Percentiles rank a stretch among this genome's conserved stretches.
These are phyloP conservation scores for Bruchidius siliquastri DNA, from an alignment of 2,888 invertebrate species.

Conservation along the genomic window DNA sequence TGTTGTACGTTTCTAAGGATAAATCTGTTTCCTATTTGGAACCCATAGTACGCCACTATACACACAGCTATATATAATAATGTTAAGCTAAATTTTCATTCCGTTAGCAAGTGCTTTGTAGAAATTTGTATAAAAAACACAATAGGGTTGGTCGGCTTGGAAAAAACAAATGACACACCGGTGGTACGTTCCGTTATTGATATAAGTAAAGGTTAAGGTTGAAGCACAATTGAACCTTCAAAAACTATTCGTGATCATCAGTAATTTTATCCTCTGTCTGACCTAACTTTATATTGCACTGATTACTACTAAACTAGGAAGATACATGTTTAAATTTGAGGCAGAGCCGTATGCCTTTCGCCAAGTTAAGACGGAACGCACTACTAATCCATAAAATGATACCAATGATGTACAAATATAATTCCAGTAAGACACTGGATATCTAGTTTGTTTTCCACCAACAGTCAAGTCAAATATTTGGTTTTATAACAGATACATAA, in stretches of 20 bases:
- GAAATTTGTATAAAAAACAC: background rate
- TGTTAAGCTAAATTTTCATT: background rate
- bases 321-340: too few species aligned
- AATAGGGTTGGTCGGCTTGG: background rate
- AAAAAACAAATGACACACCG: slow-evolving; percentile 4
- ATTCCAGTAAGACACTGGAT: background rate
- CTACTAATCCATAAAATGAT: background rate
- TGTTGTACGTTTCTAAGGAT: background rate
- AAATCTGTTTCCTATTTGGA: background rate
- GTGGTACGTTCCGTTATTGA: background rate
- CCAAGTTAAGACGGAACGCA: background rate
- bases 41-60: too few species aligned
- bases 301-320: too few species aligned
- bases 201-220: background rate
- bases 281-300: too few species aligned
- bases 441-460: background rate
- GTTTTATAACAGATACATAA: too few species aligned
- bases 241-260: too few species aligned
- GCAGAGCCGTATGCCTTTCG: background rate
- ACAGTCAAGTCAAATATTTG: too few species aligned
- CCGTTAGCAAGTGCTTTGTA: background rate
- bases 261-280: too few species aligned
- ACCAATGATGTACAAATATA: background rate
- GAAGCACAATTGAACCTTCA: background rate
- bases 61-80: background rate